phyloP scores from a whole-genome alignment of 2,113 vertebrate genomes.

The Lagopus leucura region DNA sequence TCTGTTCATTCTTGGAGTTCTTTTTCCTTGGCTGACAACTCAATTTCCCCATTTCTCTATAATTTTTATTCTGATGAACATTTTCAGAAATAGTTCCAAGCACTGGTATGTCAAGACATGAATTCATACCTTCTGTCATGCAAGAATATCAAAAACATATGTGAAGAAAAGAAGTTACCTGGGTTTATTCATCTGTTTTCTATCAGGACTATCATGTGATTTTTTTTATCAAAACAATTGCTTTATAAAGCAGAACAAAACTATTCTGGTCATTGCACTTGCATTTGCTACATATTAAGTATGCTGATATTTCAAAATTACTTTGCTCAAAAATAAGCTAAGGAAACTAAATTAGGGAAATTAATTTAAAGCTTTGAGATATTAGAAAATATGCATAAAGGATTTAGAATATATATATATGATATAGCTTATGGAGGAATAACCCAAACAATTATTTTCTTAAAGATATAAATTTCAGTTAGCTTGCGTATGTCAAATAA shows the following conservation, averaged over 20 bases:
- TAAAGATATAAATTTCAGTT: background rate
- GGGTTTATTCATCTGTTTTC: background rate
- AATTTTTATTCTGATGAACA: conserved; percentile 73
- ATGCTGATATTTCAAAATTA: background rate
- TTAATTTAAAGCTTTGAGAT: background rate
- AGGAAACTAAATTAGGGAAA: background rate
- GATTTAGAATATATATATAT: background rate
- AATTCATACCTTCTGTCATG: conserved; percentile 69
- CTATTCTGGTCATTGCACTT: background rate
- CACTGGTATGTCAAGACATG: conserved; percentile 61
- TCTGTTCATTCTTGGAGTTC: conserved; percentile 85
- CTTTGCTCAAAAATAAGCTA: background rate
- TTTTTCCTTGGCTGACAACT: conserved; percentile 73
- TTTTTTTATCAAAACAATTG: background rate
- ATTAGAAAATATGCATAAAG: background rate
- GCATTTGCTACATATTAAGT: background rate
- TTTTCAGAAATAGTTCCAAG: conserved; percentile 81
- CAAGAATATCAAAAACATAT: conserved; percentile 66
- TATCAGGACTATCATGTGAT: background rate
- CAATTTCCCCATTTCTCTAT: conserved; percentile 68
- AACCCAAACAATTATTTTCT: background rate
- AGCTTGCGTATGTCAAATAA: background rate
- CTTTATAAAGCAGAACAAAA: background rate
- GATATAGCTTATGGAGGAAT: background rate
- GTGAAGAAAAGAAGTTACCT: conserved; percentile 55